Evolutionary conservation across 2,113 vertebrate genomes (phyloP).

Genomic region (Pica pica): DNA sequence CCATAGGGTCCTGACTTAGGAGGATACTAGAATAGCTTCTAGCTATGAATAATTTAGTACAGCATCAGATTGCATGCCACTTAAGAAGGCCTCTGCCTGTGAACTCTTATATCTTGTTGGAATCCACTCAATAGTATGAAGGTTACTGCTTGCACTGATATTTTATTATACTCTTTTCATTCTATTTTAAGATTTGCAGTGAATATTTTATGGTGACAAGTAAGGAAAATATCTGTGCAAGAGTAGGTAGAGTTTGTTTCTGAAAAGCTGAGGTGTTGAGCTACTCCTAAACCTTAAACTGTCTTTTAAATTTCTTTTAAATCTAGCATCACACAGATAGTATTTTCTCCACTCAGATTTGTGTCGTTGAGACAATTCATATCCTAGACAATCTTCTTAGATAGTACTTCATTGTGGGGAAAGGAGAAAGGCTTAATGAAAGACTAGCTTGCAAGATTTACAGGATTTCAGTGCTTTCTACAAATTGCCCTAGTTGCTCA

Average conservation of each 20-base stretch:
- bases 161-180: neutral
- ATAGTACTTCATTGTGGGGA: neutral
- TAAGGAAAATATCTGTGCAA: neutral
- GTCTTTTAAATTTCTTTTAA: neutral
- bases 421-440: neutral
- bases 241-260: neutral
- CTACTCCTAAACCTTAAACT: neutral
- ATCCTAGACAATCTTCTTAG: neutral
- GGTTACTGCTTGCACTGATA: neutral
- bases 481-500: neutral
- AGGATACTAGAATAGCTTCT: constrained; percentile 16
- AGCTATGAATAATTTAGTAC: constrained; percentile 62
- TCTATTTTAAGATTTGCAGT: neutral
- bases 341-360: neutral
- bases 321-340: neutral
- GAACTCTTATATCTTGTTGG: neutral
- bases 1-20: constrained; percentile 2
- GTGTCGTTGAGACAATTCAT: neutral
- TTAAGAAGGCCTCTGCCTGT: neutral
- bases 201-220: neutral
- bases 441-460: neutral
- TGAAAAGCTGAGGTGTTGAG: neutral
- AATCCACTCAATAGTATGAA: neutral
- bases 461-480: neutral
- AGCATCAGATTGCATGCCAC: neutral